These are phyloP conservation scores for Monarcha castaneiventris DNA, from an alignment of 2,113 vertebrate species.

Conservation along the genomic window DNA sequence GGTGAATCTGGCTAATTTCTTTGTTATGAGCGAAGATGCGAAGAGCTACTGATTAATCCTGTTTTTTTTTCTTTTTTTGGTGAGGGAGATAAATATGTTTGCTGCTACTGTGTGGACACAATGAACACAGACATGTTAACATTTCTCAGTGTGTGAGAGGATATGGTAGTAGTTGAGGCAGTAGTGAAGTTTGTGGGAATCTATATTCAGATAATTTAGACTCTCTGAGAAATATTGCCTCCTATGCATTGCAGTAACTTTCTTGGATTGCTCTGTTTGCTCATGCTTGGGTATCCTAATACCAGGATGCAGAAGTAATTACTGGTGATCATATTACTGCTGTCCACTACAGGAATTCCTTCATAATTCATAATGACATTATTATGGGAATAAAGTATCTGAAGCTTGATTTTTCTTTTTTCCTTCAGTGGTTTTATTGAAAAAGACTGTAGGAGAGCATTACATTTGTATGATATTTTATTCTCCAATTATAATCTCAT, in stretches of 20 bases:
- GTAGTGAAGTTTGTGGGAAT: neutral
- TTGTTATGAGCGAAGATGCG: rapidly evolving
- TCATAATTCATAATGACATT: neutral
- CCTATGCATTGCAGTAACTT: neutral
- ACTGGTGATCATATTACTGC: neutral
- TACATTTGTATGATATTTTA: neutral
- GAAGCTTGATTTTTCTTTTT: neutral
- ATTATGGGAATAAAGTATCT: neutral
- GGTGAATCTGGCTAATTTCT: neutral
- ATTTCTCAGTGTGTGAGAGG: neutral
- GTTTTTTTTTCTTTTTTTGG: neutral
- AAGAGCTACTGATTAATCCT: neutral
- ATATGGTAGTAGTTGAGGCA: neutral
- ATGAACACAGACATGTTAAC: neutral
- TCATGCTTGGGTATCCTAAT: neutral
- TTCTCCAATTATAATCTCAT: neutral
- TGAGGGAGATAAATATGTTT: neutral
- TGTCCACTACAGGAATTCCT: neutral
- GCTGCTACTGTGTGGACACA: neutral
- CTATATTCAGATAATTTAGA: neutral
- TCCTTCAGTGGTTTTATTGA: neutral
- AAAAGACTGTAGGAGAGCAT: neutral
- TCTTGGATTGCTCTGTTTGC: neutral
- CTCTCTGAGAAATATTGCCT: neutral
- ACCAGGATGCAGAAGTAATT: neutral